Base-by-base conservation (phyloP, 37 sponge, comb jelly and placozoan genomes). In the Eunapius fragilis region DNA sequence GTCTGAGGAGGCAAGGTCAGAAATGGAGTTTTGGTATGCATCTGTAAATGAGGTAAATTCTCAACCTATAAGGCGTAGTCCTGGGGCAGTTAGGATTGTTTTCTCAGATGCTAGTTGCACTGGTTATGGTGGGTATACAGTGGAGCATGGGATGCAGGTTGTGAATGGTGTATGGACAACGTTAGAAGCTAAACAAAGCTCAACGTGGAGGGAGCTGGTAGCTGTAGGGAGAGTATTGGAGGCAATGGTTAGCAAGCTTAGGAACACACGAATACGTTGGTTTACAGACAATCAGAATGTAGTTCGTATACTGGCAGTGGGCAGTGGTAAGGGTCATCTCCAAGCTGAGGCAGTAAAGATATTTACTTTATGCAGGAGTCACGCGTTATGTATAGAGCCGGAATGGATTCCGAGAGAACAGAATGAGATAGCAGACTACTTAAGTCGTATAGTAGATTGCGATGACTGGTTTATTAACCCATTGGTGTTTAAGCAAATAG, bases 211-310 rank as follows among this genome's bases (percentile, higher is more conserved):
- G 38, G 74, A 87, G 72, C 74, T 87, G 25, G 34, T 27, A 35
- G 87, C 74, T 26, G 68, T 80, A 14, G 26, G 71, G 27, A 41
- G 34, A 32, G 81, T 80, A 25, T 58, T 87, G 38, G 37, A 81
- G 67, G n/a, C 81, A 72, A 24, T 80, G 25, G 58, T 37, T 25
- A 31, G 25, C n/a, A 24, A 73, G 32, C 35, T 80, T n/a, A 25
- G 31, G 17, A 72, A 72, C 13, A 24, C 31, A 32, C 71, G 34
- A 67, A 81, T 87, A 12, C 25, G 32, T 25, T 80, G 75, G 81
- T 49, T 73, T 27, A 87, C 87, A 34, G 87, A 87, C 34, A 87
- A 80, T 80, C 87, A 87, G 75, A 80, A 80, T 49, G 87, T 80
- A 25, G 87, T 73, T 26, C 26, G 81, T 12, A 87, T 87, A 23